phyloP scores from a whole-genome alignment of 2,113 vertebrate species.

The Pseudorectes ferrugineus region DNA sequence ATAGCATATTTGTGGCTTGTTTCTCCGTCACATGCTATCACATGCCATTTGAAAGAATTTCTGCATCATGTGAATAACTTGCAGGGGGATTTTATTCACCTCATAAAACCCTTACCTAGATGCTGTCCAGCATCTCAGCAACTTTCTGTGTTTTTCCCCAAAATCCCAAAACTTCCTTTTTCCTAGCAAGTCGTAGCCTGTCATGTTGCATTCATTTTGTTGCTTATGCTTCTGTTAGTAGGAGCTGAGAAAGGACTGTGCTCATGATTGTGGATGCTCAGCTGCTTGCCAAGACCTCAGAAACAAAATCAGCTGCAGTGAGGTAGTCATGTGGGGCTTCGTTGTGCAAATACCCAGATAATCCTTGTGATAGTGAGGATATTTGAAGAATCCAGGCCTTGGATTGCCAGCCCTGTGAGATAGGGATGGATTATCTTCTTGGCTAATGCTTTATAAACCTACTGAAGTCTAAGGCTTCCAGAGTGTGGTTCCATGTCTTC shows the following conservation, averaged over 20 bases:
- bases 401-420: not conserved
- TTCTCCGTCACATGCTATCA: not conserved
- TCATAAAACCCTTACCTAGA: not conserved
- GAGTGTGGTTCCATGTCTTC: not conserved
- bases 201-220: not conserved
- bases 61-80: not conserved
- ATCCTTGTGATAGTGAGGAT: not conserved
- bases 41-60: not conserved
- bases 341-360: not conserved
- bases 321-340: not conserved
- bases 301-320: not conserved
- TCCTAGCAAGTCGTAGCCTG: not conserved
- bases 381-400: not conserved
- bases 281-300: not conserved
- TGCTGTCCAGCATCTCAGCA: not conserved
- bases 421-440: not conserved
- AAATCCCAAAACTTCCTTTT: not conserved
- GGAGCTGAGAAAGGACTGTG: not conserved
- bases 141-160: accelerated
- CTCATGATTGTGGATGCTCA: not conserved
- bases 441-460: not conserved
- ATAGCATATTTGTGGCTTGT: not conserved
- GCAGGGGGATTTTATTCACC: not conserved
- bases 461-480: not conserved
- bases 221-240: not conserved